Conservation (phyloP, 2,888 invertebrate genomes). For the Mimachlamys varia region DNA sequence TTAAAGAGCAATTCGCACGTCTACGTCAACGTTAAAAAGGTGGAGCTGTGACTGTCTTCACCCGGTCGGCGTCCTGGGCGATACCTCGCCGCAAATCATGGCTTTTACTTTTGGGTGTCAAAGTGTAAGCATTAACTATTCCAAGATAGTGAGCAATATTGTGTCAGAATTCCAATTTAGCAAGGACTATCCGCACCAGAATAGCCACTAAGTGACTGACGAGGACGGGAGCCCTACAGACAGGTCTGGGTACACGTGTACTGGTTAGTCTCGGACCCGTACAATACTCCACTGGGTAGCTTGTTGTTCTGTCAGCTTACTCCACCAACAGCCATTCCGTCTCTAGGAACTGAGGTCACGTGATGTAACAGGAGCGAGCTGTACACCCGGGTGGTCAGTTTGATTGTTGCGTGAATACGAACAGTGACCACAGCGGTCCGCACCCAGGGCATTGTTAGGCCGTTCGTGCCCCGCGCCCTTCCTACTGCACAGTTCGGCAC, state of each 20-base stretch:
- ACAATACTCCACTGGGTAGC: not conserved
- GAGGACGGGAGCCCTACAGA: not conserved
- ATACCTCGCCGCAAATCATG: not conserved
- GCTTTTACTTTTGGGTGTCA: slow-evolving; percentile 22
- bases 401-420: no score
- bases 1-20: not conserved
- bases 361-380: not conserved
- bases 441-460: not conserved
- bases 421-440: not conserved
- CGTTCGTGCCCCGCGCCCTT: not conserved
- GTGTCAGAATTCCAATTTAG: not conserved
- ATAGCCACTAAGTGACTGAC: not conserved
- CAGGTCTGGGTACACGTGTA: no score
- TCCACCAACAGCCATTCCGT: not conserved
- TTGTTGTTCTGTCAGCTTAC: not conserved
- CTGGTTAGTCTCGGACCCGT: not conserved
- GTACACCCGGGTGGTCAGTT: not conserved
- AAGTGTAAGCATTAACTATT: slow-evolving; percentile 18
- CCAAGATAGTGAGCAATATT: not conserved
- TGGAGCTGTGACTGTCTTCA: not conserved
- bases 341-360: not conserved
- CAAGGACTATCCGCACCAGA: not conserved
- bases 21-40: not conserved
- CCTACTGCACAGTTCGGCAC: not conserved
- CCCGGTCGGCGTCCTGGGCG: not conserved